phyloP scores from a whole-genome alignment of 2,888 invertebrate species.

The Mimachlamys varia region DNA sequence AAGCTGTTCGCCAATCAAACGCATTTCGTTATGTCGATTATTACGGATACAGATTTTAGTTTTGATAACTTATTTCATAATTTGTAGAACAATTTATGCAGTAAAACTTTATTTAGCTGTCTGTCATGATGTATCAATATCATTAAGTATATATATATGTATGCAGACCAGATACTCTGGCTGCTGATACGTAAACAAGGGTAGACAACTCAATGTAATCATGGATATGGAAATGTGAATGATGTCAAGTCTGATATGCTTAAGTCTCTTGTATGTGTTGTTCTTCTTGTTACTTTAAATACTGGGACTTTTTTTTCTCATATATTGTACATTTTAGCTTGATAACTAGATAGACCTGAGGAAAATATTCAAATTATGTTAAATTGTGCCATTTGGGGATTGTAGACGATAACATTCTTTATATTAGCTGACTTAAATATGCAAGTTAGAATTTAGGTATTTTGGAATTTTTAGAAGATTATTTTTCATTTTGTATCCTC shows the following conservation, averaged over 20 bases:
- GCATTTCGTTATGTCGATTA: conserved; percentile 76
- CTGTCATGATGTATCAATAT: not conserved
- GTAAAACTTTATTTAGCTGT: not conserved
- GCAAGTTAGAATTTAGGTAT: not conserved
- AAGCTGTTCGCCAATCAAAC: conserved; percentile 72
- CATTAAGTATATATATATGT: conserved; percentile 8
- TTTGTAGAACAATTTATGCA: not conserved
- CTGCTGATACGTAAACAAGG: not conserved
- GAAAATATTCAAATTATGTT: not conserved
- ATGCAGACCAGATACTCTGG: not conserved
- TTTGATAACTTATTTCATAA: not conserved
- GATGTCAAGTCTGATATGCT: not conserved
- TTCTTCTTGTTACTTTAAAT: not conserved
- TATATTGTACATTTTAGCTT: not conserved
- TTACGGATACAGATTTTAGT: conserved; percentile 72
- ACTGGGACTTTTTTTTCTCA: not conserved
- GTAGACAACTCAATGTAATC: not conserved
- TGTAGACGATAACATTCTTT: not conserved
- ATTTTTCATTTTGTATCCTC: not conserved
- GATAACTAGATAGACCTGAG: not conserved
- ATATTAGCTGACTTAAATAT: not conserved
- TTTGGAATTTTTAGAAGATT: not conserved
- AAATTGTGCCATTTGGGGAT: conserved; percentile 23
- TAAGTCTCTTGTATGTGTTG: not conserved
- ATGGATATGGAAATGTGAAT: not conserved